These are phyloP conservation scores for Callospermophilus lateralis DNA, from an alignment of 2,113 vertebrate species.

Conservation along the genomic window DNA sequence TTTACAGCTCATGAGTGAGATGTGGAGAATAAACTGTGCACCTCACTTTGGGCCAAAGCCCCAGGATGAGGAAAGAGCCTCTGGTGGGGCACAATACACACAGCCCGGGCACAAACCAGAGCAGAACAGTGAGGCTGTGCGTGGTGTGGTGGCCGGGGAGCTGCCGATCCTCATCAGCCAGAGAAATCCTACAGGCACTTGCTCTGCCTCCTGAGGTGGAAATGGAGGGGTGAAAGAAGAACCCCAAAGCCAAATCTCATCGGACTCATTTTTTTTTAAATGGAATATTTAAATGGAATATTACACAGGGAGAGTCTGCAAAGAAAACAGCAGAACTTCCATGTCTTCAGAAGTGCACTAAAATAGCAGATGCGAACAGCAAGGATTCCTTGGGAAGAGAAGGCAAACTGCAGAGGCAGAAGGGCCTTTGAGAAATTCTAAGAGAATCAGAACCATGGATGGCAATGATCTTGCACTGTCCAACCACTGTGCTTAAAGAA, in stretches of 20 bases:
- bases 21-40: not conserved
- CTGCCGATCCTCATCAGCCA: accelerated
- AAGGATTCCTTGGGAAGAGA: conserved; percentile 68
- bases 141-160: not conserved
- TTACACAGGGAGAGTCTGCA: not conserved
- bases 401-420: not conserved
- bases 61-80: not conserved
- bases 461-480: not conserved
- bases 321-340: conserved; percentile 67
- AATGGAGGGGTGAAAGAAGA: conserved; percentile 69
- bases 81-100: accelerated
- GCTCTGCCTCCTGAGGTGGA: conserved; percentile 47
- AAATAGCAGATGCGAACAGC: not conserved
- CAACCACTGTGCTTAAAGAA: conserved; percentile 24
- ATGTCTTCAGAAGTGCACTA: conserved; percentile 33
- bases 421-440: not conserved
- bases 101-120: not conserved
- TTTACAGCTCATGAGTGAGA: not conserved
- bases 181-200: conserved; percentile 12
- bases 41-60: not conserved
- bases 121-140: not conserved
- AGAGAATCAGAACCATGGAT: conserved; percentile 44
- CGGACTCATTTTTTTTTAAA: conserved; percentile 32
- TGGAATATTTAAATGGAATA: not conserved
- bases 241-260: conserved; percentile 63